A percentile compares a stretch with the other conserved stretches of the same genome.
Conservation (phyloP, 2,888 invertebrate genomes). For the Gymnoscelis rufifasciata region DNA sequence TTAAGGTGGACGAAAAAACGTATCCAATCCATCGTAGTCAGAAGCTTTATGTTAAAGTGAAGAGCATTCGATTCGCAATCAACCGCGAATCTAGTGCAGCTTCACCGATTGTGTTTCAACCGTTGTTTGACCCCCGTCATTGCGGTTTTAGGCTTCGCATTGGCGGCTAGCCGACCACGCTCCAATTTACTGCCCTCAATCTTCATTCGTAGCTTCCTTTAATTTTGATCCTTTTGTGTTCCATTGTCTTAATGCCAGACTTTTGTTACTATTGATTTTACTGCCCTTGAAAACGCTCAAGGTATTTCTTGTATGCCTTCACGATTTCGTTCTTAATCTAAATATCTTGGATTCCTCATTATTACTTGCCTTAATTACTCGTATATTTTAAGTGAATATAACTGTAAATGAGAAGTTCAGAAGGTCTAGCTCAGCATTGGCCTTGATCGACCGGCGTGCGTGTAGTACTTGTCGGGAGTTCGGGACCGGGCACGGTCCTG, state of each 20-base stretch:
- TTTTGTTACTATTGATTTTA: slow-evolving; percentile 37
- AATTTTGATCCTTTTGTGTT: slow-evolving; percentile 34
- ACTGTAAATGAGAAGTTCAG: too few species aligned
- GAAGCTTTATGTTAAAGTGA: slow-evolving; percentile 10
- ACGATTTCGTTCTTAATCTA: slow-evolving; percentile 31
- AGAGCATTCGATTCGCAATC: slow-evolving; percentile 34
- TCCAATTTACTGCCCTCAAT: slow-evolving; percentile 40
- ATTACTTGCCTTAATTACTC: not conserved
- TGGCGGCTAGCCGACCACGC: slow-evolving; percentile 33
- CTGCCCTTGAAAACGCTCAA: slow-evolving; percentile 34
- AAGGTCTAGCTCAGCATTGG: slow-evolving; percentile 40
- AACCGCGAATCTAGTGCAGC: slow-evolving; percentile 43
- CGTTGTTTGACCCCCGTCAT: slow-evolving; percentile 38
- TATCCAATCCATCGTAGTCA: not conserved
- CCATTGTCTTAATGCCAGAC: slow-evolving; percentile 21
- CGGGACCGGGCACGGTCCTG: slow-evolving; percentile 33
- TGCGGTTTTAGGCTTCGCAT: slow-evolving; percentile 49
- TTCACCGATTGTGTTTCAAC: slow-evolving; percentile 53
- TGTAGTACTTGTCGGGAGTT: slow-evolving; percentile 38
- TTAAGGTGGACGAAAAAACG: not conserved
- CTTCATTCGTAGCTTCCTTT: slow-evolving; percentile 35
- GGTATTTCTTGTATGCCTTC: slow-evolving; percentile 21
- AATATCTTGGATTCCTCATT: slow-evolving; percentile 19
- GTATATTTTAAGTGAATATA: too few species aligned
- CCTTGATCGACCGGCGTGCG: slow-evolving; percentile 68